Evolutionary conservation across 2,113 vertebrate genomes (phyloP).

Genomic region (Paracanthobrama guichenoti): DNA sequence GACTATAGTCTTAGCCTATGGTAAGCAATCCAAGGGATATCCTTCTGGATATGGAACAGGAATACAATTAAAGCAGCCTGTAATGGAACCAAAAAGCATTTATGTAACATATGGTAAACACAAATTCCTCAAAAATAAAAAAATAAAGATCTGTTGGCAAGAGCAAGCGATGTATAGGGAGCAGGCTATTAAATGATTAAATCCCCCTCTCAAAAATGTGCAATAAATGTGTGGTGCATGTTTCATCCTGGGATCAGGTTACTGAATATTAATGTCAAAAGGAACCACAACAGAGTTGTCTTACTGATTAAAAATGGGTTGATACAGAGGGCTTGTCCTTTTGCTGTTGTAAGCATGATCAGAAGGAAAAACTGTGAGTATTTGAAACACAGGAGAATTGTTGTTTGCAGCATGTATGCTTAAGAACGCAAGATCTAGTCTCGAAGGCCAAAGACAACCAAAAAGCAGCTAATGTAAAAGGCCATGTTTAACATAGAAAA

Average conservation of each 20-base stretch:
- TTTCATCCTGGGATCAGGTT: constrained; percentile 16
- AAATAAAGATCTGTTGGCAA: neutral
- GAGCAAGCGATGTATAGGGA: constrained; percentile 21
- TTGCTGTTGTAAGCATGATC: neutral
- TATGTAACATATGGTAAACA: constrained; percentile 17
- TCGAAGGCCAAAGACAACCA: neutral
- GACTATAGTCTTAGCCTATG: neutral
- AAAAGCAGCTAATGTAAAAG: neutral
- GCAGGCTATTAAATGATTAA: constrained; percentile 29
- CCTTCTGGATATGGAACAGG: neutral
- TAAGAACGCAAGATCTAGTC: neutral
- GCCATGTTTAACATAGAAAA: neutral
- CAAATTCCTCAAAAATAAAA: neutral
- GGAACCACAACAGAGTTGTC: constrained; percentile 26
- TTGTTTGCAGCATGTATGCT: neutral
- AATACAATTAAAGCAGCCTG: neutral
- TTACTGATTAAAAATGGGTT: constrained; percentile 29
- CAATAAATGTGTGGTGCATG: constrained; percentile 26
- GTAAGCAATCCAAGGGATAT: neutral
- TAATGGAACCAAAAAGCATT: constrained; percentile 6
- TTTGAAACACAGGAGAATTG: neutral
- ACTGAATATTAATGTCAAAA: constrained; percentile 25
- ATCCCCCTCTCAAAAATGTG: constrained; percentile 26
- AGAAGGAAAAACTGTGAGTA: neutral
- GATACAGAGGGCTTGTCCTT: neutral